phyloP scores from a whole-genome alignment of 2,113 vertebrate genomes.

The Mesocricetus auratus region DNA sequence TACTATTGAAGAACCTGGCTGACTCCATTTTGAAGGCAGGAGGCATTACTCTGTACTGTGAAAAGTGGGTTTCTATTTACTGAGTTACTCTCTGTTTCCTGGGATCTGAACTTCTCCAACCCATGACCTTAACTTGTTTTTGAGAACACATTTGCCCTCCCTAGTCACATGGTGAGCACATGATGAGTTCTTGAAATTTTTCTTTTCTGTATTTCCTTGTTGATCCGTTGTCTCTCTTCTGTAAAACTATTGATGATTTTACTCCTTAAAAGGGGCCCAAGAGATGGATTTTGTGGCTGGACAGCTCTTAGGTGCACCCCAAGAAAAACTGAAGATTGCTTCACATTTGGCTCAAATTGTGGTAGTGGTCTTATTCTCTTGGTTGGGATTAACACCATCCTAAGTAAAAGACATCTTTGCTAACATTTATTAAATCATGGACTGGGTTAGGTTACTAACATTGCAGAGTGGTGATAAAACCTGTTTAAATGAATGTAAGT shows the following conservation, averaged over 20 bases:
- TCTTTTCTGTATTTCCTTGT: neutral
- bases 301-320: too few species aligned
- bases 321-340: neutral
- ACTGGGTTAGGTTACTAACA: conserved; percentile 65
- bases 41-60: neutral
- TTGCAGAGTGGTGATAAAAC: neutral
- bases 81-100: neutral
- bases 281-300: neutral
- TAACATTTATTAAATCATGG: conserved; percentile 62
- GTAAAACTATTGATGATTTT: neutral
- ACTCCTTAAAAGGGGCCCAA: neutral
- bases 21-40: neutral
- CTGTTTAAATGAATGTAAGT: conserved; percentile 53
- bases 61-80: neutral
- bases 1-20: neutral
- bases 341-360: neutral
- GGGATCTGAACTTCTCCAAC: neutral
- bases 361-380: neutral
- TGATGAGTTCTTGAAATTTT: neutral
- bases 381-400: neutral
- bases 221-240: neutral
- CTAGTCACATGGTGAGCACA: neutral
- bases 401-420: neutral
- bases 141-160: neutral
- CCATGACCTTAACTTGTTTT: neutral